These are phyloP conservation scores for Sebastiscus tertius DNA, from an alignment of 2,797 vertebrate species.

Conservation along the genomic window DNA sequence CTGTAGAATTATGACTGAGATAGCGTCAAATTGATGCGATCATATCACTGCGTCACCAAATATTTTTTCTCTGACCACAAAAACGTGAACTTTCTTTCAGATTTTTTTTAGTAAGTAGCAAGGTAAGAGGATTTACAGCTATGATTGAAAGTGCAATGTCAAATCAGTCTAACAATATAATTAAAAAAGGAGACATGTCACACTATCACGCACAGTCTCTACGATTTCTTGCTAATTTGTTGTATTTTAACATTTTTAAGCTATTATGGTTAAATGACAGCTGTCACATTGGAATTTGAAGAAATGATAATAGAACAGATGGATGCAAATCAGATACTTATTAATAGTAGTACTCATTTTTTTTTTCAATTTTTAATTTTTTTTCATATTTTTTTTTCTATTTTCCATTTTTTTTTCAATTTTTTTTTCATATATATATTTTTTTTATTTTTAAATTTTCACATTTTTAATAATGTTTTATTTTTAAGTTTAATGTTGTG, in stretches of 20 bases:
- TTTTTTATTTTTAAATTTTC: too few relatives aligned
- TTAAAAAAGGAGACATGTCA: not conserved
- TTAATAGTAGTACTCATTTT: too few relatives aligned
- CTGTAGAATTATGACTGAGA: not conserved
- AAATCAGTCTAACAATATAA: not conserved
- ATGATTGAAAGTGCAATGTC: not conserved
- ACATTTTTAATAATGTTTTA: too few relatives aligned
- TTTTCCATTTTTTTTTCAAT: too few relatives aligned
- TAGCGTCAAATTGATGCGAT: not conserved
- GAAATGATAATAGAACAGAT: not conserved
- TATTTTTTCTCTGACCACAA: not conserved
- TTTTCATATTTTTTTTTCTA: too few relatives aligned
- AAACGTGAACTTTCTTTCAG: too few relatives aligned
- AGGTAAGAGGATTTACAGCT: not conserved
- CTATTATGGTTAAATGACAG: not conserved
- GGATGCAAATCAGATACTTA: not conserved
- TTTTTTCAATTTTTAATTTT: too few relatives aligned
- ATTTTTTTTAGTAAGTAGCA: not conserved
- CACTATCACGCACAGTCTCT: not conserved
- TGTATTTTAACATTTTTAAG: not conserved
- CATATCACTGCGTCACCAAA: not conserved
- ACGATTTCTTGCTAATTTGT: not conserved
- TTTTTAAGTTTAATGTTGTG: too few relatives aligned
- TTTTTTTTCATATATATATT: too few relatives aligned
- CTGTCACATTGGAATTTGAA: not conserved